A percentile compares a stretch with the other conserved stretches of the same genome.
Evolutionary conservation across 1,140 invertebrate genomes (phyloP).

Genomic region (Bradysia coprophila): DNA sequence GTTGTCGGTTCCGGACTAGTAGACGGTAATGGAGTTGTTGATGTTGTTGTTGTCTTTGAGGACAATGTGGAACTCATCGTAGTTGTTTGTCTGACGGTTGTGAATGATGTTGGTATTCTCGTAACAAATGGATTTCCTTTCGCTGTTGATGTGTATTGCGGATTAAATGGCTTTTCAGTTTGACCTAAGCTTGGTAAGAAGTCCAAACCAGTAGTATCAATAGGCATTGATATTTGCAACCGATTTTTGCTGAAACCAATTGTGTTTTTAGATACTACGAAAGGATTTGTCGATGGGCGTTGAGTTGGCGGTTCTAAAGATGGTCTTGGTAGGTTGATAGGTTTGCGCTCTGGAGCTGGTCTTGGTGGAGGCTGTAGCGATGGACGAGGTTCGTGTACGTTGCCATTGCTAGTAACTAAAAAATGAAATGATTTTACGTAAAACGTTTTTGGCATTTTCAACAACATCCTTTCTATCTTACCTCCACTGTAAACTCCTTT

Average conservation of each 20-base stretch:
- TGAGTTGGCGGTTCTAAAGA: neutral
- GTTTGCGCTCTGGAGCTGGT: no score
- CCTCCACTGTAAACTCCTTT: no score
- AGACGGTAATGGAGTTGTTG: neutral
- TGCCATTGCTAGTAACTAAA: no score
- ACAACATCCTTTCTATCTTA: no score
- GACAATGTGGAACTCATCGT: no score
- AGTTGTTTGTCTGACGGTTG: no score
- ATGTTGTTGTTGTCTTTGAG: neutral
- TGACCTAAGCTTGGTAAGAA: neutral
- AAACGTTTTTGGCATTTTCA: no score
- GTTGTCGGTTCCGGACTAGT: neutral
- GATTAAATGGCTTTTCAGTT: slow-evolving; percentile 5
- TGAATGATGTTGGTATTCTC: no score
- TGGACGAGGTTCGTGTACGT: no score
- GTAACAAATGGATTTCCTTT: no score
- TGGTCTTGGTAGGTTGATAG: neutral
- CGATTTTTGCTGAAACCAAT: neutral
- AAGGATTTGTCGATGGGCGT: neutral
- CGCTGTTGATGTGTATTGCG: neutral
- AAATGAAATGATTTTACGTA: no score
- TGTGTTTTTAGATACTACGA: neutral
- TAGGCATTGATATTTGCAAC: neutral
- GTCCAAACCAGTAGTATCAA: neutral
- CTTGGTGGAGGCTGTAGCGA: no score